Evolutionary conservation across 2,113 vertebrate species (phyloP).

Genomic region (Cyanoramphus novaezelandiae): DNA sequence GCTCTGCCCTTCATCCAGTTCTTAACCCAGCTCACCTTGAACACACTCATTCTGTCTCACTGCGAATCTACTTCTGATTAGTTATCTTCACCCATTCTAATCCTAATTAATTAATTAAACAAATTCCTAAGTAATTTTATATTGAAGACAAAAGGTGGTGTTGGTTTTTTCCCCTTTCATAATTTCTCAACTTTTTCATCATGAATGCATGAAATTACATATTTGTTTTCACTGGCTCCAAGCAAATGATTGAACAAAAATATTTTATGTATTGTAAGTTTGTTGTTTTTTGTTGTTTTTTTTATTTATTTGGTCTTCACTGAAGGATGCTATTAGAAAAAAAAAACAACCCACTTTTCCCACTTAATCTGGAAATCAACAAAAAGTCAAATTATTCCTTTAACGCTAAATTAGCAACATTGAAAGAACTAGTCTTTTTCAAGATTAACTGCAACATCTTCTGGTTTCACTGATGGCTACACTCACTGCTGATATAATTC

Average conservation of each 20-base stretch:
- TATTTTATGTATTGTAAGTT: background rate
- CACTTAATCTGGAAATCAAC: background rate
- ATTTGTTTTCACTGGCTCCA: background rate
- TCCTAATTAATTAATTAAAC: background rate
- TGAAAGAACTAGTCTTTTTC: background rate
- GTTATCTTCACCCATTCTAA: background rate
- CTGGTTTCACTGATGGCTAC: background rate
- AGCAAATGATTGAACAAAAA: background rate
- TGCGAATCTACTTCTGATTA: background rate
- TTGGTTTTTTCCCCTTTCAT: background rate
- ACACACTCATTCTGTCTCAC: background rate
- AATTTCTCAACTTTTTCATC: background rate
- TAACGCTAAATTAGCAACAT: background rate
- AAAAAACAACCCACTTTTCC: background rate
- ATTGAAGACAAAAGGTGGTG: accelerated
- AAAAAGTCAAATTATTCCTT: background rate
- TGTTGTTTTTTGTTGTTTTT: background rate
- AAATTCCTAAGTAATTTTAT: background rate
- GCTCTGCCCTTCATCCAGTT: background rate
- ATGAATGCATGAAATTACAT: background rate
- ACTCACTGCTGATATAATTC: background rate
- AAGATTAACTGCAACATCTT: background rate
- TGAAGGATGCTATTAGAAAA: background rate
- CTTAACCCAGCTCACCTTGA: accelerated
- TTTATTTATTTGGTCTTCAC: background rate